A percentile compares a stretch with the other conserved stretches of the same genome.
Evolutionary conservation across 1,140 invertebrate species (phyloP).

Genomic region (Trachelipus rathkii): DNA sequence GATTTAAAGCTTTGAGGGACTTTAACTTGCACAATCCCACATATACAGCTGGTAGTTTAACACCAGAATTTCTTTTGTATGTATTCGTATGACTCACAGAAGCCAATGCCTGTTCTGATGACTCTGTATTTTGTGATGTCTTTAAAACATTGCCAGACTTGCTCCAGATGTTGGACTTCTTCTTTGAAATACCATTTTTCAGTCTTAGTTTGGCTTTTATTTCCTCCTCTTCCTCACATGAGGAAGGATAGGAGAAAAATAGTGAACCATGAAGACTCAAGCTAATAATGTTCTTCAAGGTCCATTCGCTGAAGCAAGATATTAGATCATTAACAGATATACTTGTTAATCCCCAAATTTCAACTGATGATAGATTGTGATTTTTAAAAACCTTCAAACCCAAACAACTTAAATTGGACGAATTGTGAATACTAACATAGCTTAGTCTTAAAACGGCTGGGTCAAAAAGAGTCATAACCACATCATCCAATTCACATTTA

Average conservation of each 20-base stretch:
- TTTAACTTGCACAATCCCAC: conserved; percentile 53
- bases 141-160: neutral
- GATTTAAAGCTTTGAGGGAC: conserved; percentile 64
- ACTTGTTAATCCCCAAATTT: conserved; percentile 59
- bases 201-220: neutral
- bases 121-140: neutral
- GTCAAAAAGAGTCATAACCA: conserved; percentile 64
- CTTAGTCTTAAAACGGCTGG: conserved; percentile 61
- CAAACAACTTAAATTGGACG: conserved; percentile 57
- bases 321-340: conserved; percentile 64
- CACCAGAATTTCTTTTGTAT: conserved; percentile 43
- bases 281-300: conserved; percentile 61
- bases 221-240: neutral
- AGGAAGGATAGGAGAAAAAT: conserved; percentile 54
- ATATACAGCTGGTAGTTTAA: conserved; percentile 49
- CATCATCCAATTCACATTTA: conserved; percentile 62
- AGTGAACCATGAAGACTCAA: conserved; percentile 65
- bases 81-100: conserved; percentile 52
- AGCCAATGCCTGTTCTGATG: conserved; percentile 51
- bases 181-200: neutral
- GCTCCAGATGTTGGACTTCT: neutral
- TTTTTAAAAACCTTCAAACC: conserved; percentile 63
- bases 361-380: conserved; percentile 61
- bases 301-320: conserved; percentile 68
- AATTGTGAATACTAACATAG: conserved; percentile 52